A percentile compares a stretch with the other conserved stretches of the same genome.
These are phyloP conservation scores for Omphaloscelis lunosa DNA, from an alignment of 2,888 invertebrate species.

Conservation along the genomic window DNA sequence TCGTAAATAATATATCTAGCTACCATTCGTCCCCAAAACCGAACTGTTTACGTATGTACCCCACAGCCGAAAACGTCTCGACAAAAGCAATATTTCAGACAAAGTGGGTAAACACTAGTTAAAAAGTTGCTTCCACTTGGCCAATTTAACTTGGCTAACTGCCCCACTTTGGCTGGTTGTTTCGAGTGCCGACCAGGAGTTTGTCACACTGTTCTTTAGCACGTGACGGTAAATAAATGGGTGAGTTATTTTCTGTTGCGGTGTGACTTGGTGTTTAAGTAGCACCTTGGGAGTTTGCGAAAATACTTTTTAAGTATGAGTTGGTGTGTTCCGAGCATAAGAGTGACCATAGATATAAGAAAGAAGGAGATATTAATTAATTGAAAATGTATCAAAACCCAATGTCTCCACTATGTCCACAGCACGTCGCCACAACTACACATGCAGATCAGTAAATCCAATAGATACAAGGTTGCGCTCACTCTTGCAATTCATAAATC, in stretches of 20 bases:
- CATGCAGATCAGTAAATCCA: no score
- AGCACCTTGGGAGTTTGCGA: neutral
- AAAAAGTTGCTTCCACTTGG: slow-evolving; percentile 63
- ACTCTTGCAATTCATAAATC: no score
- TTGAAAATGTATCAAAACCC: no score
- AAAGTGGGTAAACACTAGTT: slow-evolving; percentile 59
- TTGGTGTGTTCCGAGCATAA: no score
- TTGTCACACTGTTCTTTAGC: slow-evolving; percentile 56
- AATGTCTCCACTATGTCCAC: no score
- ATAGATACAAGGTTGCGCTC: no score
- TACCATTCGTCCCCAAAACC: neutral
- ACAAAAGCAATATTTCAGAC: slow-evolving; percentile 62
- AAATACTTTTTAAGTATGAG: neutral
- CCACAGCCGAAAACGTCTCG: slow-evolving; percentile 30
- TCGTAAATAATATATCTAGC: neutral
- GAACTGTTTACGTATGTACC: slow-evolving; percentile 24
- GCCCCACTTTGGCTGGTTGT: slow-evolving; percentile 62
- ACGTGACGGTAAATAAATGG: slow-evolving; percentile 49
- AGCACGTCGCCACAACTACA: no score
- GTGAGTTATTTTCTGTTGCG: slow-evolving; percentile 31
- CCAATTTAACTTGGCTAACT: slow-evolving; percentile 73
- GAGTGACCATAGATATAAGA: no score
- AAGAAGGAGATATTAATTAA: no score
- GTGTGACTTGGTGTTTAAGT: slow-evolving; percentile 32
- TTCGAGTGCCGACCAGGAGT: slow-evolving; percentile 51